Evolutionary conservation across 1,140 invertebrate species (phyloP).

Genomic region (Magallana angulata): DNA sequence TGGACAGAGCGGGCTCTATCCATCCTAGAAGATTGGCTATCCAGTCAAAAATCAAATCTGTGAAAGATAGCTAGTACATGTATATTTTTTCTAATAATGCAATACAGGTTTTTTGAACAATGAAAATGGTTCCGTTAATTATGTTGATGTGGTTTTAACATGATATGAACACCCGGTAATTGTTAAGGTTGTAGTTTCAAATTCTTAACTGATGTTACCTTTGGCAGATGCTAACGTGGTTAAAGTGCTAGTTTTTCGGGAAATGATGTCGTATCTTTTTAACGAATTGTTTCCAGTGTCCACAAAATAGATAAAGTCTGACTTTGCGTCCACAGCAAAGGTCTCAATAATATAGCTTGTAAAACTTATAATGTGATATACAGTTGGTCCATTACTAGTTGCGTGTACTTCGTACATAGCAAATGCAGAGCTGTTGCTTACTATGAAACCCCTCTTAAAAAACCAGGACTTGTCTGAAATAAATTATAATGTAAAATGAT

Average conservation of each 20-base stretch:
- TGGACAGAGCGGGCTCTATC: not conserved
- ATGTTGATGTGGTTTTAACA: too few species aligned
- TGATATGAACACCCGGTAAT: too few species aligned
- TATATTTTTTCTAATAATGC: not conserved
- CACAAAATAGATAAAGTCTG: not conserved
- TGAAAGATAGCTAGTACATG: not conserved
- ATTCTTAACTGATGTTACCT: not conserved
- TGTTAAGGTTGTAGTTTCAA: too few species aligned
- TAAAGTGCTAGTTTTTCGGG: too few species aligned
- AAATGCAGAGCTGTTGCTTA: not conserved
- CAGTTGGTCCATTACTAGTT: not conserved
- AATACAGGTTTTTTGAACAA: too few species aligned
- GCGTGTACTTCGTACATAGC: not conserved
- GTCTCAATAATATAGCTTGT: not conserved
- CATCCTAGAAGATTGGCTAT: not conserved
- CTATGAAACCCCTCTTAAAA: not conserved
- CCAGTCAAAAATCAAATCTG: constrained; percentile 8
- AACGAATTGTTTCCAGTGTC: not conserved
- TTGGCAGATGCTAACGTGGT: not conserved
- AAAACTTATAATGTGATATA: not conserved
- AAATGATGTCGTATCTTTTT: not conserved
- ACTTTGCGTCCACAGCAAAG: not conserved
- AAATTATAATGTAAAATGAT: too few species aligned
- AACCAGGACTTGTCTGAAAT: not conserved
- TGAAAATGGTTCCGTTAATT: too few species aligned